Conservation (phyloP, 2,888 invertebrate genomes). For the Harpalus rubripes region DNA sequence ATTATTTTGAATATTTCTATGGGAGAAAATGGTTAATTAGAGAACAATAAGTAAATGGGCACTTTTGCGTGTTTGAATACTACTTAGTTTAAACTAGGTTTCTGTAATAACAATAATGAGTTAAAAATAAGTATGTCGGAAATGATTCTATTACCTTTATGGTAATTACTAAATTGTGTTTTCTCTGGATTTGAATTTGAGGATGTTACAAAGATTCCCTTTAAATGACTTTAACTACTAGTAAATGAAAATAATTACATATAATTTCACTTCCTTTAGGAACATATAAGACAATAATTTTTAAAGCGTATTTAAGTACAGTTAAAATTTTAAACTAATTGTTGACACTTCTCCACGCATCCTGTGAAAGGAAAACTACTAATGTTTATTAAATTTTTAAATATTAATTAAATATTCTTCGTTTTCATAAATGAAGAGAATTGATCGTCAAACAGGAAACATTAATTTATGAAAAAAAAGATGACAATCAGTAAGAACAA, state of each 20-base stretch:
- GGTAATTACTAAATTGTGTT: constrained; percentile 25
- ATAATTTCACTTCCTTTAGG: constrained; percentile 27
- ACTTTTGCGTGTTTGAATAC: constrained; percentile 14
- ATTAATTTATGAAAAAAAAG: constrained; percentile 33
- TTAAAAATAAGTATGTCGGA: constrained; percentile 33
- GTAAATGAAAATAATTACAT: constrained; percentile 54
- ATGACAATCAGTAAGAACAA: constrained; percentile 12
- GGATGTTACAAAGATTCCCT: neutral
- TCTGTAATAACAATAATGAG: constrained; percentile 24
- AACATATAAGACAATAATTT: neutral
- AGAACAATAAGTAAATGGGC: constrained; percentile 17
- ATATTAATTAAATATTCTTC: constrained; percentile 11
- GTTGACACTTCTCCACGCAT: neutral
- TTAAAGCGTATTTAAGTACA: too few relatives aligned
- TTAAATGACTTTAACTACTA: constrained; percentile 28
- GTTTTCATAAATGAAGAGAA: constrained; percentile 13
- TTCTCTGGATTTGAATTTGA: constrained; percentile 4
- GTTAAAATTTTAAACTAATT: neutral
- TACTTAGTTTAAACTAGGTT: constrained; percentile 22
- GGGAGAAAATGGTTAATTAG: neutral
- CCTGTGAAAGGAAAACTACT: neutral
- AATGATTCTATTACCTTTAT: constrained; percentile 16
- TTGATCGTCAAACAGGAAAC: constrained; percentile 27
- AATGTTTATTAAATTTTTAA: neutral
- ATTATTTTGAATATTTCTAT: constrained; percentile 5